phyloP scores from a whole-genome alignment of 2,113 vertebrate genomes.

The Austrofundulus limnaeus region DNA sequence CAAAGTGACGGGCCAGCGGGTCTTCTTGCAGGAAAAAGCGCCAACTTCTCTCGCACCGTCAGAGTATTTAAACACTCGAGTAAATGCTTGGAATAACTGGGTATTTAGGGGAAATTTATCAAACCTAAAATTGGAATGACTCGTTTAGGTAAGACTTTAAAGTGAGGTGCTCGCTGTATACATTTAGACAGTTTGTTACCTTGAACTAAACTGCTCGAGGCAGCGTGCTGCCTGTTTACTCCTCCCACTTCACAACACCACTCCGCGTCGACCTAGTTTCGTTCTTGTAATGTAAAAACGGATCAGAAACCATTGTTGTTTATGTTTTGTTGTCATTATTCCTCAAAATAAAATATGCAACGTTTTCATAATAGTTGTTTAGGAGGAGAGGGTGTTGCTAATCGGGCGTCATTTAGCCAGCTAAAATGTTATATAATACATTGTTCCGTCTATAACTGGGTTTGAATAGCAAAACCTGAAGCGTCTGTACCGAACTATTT shows the following conservation, averaged over 20 bases:
- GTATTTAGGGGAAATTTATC: conserved; percentile 5
- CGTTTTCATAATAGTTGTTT: not conserved
- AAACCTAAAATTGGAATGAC: conserved; percentile 17
- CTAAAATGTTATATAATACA: conserved; percentile 45
- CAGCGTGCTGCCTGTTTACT: conserved; percentile 38
- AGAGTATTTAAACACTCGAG: conserved; percentile 15
- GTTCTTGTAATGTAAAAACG: conserved; percentile 1
- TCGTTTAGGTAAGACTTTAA: conserved; percentile 35
- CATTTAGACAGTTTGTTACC: not conserved
- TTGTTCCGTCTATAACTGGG: not conserved
- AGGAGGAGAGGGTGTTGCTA: not conserved
- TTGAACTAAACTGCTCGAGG: conserved; percentile 11
- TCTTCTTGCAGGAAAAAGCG: conserved; percentile 78
- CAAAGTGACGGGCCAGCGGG: conserved; percentile 16
- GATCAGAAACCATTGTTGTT: not conserved
- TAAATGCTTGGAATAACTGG: not conserved
- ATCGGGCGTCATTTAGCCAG: conserved; percentile 8
- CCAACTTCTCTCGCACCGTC: conserved; percentile 70
- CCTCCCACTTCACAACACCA: conserved; percentile 33
- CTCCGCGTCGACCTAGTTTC: conserved; percentile 53
- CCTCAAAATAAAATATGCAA: fast-evolving
- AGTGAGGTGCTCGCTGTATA: fast-evolving
- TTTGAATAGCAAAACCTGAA: not conserved
- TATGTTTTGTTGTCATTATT: not conserved
- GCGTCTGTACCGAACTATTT: fast-evolving